Base-by-base conservation (phyloP, 2,113 vertebrate genomes). In the Garra rufa region DNA sequence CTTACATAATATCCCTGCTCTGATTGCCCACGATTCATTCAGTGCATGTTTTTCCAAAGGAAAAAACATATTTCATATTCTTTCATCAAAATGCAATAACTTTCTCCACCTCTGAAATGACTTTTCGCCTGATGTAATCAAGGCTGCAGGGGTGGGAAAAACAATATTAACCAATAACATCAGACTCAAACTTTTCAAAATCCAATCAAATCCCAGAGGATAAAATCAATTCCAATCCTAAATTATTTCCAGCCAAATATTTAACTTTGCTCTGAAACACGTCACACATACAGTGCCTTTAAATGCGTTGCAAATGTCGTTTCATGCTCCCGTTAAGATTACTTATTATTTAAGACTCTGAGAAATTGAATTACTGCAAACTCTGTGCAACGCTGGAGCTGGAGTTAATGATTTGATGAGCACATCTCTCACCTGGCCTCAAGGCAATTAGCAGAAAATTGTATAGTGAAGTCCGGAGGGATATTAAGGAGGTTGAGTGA, bases 361-460 rank as follows among this genome's bases (percentile, higher is more conserved):
- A 55, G 30, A 65, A 48, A 80, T 63, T 46, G 41, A 65, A 80
- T 80, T 46, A 46, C 15, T 63, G 57, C 19, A 55, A 55, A 55
- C 19, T 55, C 52, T n/a, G 19, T 9, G 8, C 21, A 61, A 6
- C 19, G 10, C 50, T 24, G 26, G 59, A 80, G 59, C 43, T 67
- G 4, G 26, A 28, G 41, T 67, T 65, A 80, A 80, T 80, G 57
- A 67, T 80, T 46, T 48, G 41, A 30, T 48, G 17, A 80, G 59
- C 9, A 8, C 26, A 67, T 48, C 24, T 65, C 77, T 67, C 59
- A 46, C 43, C 17, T 48, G 38, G 75, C 76, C 55, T 26, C 13
- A 26, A 44, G 52, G 76, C 34, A 61, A 80, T 80, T 80, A 80
- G 24, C 34, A 79, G 76, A 26, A 67, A 80, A 65, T 46, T 65